Evolutionary conservation across 92 coral and sea anemone species (phyloP).

Genomic region (Ricordea florida): DNA sequence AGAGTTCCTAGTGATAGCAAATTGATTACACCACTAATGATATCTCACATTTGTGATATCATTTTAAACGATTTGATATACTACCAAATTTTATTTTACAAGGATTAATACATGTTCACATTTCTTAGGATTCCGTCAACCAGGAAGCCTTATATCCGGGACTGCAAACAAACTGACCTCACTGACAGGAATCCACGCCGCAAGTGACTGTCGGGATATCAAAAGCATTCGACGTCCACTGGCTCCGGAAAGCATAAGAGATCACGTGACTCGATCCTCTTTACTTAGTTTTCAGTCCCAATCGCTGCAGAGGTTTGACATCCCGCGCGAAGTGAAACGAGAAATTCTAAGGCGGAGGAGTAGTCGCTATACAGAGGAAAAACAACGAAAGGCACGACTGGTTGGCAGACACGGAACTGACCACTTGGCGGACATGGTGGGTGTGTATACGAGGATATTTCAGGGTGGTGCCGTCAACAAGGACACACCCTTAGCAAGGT

Average conservation of each 20-base stretch:
- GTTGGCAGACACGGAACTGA: conserved; percentile 3
- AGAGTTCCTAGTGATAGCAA: no score
- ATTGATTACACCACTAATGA: no score
- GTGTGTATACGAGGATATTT: conserved; percentile 32
- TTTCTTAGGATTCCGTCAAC: neutral
- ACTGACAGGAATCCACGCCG: conserved; percentile 15
- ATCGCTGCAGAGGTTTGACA: conserved; percentile 15
- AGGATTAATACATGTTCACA: no score
- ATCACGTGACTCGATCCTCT: conserved; percentile 5
- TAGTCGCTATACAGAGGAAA: conserved; percentile 13
- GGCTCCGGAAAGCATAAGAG: conserved; percentile 51
- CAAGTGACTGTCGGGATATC: conserved; percentile 11
- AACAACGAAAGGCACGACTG: neutral
- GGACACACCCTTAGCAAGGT: no score
- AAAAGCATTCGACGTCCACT: conserved; percentile 77
- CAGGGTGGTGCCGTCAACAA: no score
- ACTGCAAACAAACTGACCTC: neutral
- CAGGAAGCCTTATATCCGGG: conserved; percentile 3
- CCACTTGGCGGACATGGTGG: conserved; percentile 31
- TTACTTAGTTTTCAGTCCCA: conserved; percentile 35
- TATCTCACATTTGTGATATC: no score
- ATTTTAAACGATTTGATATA: no score
- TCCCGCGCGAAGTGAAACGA: conserved; percentile 53
- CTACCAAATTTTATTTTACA: neutral
- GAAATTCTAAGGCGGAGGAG: conserved; percentile 50